Evolutionary conservation across 2,113 vertebrate genomes (phyloP).

Genomic region (Gavialis gangeticus): DNA sequence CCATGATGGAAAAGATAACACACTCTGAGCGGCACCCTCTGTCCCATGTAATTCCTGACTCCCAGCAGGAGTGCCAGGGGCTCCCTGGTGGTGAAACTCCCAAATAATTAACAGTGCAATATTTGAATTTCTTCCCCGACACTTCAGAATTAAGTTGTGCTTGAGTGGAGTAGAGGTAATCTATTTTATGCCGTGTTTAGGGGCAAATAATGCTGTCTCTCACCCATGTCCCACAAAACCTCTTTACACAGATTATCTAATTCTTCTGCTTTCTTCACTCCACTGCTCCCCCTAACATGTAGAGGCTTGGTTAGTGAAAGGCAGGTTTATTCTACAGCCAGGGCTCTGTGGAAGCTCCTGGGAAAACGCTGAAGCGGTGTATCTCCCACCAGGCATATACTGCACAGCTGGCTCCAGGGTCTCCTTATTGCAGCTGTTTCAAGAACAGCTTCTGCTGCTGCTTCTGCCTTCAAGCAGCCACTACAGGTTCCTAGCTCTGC

Average conservation of each 20-base stretch:
- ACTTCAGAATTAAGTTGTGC: background rate
- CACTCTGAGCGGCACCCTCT: background rate
- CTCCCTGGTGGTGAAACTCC: background rate
- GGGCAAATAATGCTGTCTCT: background rate
- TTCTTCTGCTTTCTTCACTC: background rate
- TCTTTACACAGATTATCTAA: background rate
- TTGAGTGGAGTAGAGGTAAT: background rate
- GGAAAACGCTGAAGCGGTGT: background rate
- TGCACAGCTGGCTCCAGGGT: background rate
- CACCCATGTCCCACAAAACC: rapidly evolving
- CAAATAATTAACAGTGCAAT: background rate
- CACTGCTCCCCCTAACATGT: rapidly evolving
- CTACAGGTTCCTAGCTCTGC: background rate
- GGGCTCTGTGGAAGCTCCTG: background rate
- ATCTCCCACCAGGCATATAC: background rate
- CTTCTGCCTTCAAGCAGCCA: rapidly evolving
- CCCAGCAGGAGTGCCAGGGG: background rate
- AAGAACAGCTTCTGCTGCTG: background rate
- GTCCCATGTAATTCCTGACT: background rate
- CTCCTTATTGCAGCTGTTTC: background rate
- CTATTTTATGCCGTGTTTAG: background rate
- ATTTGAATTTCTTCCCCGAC: background rate
- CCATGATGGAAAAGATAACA: background rate
- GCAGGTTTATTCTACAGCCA: background rate
- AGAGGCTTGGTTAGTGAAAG: rapidly evolving